Base-by-base conservation (phyloP, 1,140 invertebrate genomes). In the Schlechtendalia chinensis region DNA sequence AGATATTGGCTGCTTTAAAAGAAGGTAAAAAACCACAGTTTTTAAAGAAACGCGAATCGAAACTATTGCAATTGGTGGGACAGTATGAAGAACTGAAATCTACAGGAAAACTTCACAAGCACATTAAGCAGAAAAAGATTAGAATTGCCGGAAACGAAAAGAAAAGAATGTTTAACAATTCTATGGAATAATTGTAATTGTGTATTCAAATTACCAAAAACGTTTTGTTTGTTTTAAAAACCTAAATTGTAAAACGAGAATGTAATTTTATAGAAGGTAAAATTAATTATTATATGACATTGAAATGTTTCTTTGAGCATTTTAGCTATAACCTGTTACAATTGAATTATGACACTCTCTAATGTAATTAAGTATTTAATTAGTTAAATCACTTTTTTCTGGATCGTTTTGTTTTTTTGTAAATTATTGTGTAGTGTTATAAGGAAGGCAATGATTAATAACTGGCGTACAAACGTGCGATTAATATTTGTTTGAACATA, bases 11-110 rank as follows among this genome's bases (percentile, higher is more conserved):
- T 45, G 58, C 32, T 50, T 29, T 79, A 50, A 79, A 79, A 47
- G 58, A 63, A 29, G 75, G 75, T n/a, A 61, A 79, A 27, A 79
- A 79, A 50, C 75, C 75, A 24, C 75, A 61, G 59, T 79, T 79
- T 61, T 79, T 79, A 17, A 79, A 19, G 45, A 79, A 79, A 54
- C 29, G 75, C 0, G 75, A 79, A 79, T 27, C 75, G 32, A 79
- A 79, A 61, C 50, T 79, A n/a, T 63, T 79, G 22, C 75, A 63
- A 14, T n/a, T 79, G n/a, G 58, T 79, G 12, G 58, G 58, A 19
- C 75, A 79, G n/a, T 79, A 63, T 63, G 75, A 79, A 61, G 39
- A 61, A 12, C n/a, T 79, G 12, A 79, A 79, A 50, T 61, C 75
- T 27, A 61, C 22, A 63, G 75, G 75, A 47, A 79, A 79, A 63